Percentiles rank a stretch among this genome's conserved stretches.
Evolutionary conservation across 1,140 invertebrate species (phyloP).

Genomic region (Bombus vancouverensis): DNA sequence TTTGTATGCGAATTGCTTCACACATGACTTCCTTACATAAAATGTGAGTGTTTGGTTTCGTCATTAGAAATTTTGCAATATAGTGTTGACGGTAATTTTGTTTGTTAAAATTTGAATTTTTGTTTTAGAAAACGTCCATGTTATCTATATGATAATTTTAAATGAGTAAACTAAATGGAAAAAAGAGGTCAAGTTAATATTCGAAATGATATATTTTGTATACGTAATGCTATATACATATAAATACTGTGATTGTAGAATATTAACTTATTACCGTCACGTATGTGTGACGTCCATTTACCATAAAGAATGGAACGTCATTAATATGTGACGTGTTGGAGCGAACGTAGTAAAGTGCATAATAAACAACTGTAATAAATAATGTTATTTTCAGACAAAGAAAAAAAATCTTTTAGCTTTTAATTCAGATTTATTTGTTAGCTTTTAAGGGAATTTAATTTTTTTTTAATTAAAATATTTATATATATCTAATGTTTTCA

Average conservation of each 20-base stretch:
- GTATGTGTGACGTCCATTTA: not conserved
- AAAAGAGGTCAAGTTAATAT: not conserved
- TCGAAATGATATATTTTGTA: not conserved
- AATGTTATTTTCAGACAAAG: not conserved
- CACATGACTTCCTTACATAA: no score
- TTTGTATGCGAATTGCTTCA: not conserved
- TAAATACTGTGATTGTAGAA: not conserved
- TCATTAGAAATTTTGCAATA: not conserved
- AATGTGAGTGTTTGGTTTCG: not conserved
- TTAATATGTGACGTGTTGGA: not conserved
- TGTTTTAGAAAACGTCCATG: no score
- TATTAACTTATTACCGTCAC: not conserved
- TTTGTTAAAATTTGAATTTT: no score
- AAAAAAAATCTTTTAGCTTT: not conserved
- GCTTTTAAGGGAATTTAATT: not conserved
- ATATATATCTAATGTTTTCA: not conserved
- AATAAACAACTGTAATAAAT: not conserved
- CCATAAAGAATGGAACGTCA: not conserved
- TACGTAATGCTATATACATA: not conserved
- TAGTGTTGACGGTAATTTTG: not conserved
- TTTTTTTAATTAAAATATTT: not conserved
- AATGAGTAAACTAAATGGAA: not conserved
- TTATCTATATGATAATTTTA: not conserved
- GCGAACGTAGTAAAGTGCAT: not conserved
- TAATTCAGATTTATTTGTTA: not conserved